phyloP scores from a whole-genome alignment of 2,113 vertebrate genomes.

The Pituophis catenifer region DNA sequence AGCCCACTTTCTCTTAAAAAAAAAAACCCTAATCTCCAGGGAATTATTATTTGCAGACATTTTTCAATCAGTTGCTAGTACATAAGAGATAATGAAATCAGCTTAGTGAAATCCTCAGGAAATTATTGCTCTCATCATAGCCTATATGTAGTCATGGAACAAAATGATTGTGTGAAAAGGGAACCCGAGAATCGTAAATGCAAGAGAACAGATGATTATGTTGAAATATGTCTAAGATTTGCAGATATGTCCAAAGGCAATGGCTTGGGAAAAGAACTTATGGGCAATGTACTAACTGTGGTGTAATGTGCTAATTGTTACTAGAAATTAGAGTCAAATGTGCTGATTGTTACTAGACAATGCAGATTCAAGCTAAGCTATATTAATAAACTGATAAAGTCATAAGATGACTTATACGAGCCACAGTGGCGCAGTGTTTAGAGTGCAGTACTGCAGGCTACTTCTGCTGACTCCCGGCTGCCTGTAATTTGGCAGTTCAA shows the following conservation, averaged over 20 bases:
- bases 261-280: not conserved
- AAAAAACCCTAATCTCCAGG: not conserved
- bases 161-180: not conserved
- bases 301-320: not conserved
- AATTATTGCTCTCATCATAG: not conserved
- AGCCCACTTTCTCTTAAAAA: too few relatives aligned
- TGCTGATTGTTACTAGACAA: not conserved
- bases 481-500: too few relatives aligned
- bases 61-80: not conserved
- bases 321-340: not conserved
- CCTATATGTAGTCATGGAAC: not conserved
- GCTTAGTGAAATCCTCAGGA: not conserved
- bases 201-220: not conserved
- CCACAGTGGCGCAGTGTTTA: too few relatives aligned
- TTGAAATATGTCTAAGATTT: not conserved
- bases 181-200: not conserved
- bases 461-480: too few relatives aligned
- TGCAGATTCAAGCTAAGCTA: not conserved
- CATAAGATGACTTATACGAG: too few relatives aligned
- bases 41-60: not conserved
- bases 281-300: not conserved
- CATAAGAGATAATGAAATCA: not conserved
- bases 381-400: not conserved
- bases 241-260: not conserved
- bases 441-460: too few relatives aligned